These are phyloP conservation scores for Cephus sareptanus DNA, from an alignment of 2,888 invertebrate species.

Conservation along the genomic window DNA sequence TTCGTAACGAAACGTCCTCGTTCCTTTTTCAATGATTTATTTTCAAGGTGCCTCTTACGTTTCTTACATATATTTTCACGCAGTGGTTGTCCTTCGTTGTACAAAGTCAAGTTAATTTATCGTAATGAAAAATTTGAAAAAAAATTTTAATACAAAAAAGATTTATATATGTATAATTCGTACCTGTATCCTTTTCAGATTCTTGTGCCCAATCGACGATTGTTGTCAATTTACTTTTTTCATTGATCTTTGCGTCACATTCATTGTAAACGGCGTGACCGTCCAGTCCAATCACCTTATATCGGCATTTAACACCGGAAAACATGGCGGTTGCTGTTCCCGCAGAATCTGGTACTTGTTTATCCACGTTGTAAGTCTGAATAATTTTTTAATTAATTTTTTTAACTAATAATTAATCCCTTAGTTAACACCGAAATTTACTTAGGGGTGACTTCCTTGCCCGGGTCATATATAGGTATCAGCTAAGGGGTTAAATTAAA, in stretches of 20 bases:
- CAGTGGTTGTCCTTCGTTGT: not conserved
- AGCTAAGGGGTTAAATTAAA: not conserved
- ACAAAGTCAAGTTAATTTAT: not conserved
- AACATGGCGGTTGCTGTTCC: constrained; percentile 77
- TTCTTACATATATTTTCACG: not conserved
- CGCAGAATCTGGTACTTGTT: constrained; percentile 78
- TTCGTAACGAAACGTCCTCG: not conserved
- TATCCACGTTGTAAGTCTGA: constrained; percentile 78
- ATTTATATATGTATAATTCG: constrained; percentile 13
- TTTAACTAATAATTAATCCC: not conserved
- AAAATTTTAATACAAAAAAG: not conserved
- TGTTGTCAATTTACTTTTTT: constrained; percentile 62
- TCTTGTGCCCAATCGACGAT: constrained; percentile 72
- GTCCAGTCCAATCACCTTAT: constrained; percentile 70
- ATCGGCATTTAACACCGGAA: constrained; percentile 73
- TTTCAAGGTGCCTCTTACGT: not conserved
- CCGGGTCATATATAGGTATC: rapidly evolving
- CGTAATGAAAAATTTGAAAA: not conserved
- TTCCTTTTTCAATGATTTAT: not conserved
- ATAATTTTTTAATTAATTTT: not conserved
- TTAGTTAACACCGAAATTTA: not conserved
- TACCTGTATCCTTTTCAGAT: constrained; percentile 70
- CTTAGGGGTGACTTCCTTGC: not conserved
- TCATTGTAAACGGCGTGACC: constrained; percentile 58
- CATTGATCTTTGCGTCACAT: constrained; percentile 63